Evolutionary conservation across 2,888 invertebrate species (phyloP), one percentile per base, ranked within the genome.

Genomic region (Malachius bipustulatus): DNA sequence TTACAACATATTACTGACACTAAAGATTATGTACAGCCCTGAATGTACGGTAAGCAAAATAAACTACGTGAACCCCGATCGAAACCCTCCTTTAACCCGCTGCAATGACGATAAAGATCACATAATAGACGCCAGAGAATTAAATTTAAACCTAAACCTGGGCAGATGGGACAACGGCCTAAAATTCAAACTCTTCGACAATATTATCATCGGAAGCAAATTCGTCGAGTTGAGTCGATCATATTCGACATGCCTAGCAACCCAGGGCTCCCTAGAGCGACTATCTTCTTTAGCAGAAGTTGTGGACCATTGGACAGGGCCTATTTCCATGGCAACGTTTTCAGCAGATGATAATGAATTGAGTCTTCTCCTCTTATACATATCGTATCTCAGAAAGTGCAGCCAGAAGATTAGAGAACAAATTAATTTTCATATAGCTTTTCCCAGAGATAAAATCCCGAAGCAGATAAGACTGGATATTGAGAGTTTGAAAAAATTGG

Each of bases 251-350:
- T 83, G 83, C 48, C 60, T 90, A 38, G 88, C 89, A 0, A 88
- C 88, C 0, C 88, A 90, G 58, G 80, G 81, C 47, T 89, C 89
- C 0, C 67, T 90, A 32, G 90, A 90, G 51, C 73, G 85, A 41
- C 61, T 91, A 4, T 71, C 75, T 44, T 84, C 87, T 26, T 57
- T 90, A 11, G 71, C 83, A 0, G 76, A 63, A 47, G 82, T 87
- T 26, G 79, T 82, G 0, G 73, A 77, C 31, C 80, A 85, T 49
- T 90, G 89, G 89, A 70, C 73, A 4, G 89, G 88, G 0, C 82
- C 88, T 0, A 81, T 91, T 48, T 90, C 89, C 0, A 71, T 82
- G 0, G 84, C 88, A 0, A 69, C 87, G 0, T 90, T 79, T 56
- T 79, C 81, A 0, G 77, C 82, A 9, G 29, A 10, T 28, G 79